Evolutionary conservation across 2,888 invertebrate species (phyloP), one percentile per base, ranked within the genome.

Genomic region (Caenorhabditis sp.): DNA sequence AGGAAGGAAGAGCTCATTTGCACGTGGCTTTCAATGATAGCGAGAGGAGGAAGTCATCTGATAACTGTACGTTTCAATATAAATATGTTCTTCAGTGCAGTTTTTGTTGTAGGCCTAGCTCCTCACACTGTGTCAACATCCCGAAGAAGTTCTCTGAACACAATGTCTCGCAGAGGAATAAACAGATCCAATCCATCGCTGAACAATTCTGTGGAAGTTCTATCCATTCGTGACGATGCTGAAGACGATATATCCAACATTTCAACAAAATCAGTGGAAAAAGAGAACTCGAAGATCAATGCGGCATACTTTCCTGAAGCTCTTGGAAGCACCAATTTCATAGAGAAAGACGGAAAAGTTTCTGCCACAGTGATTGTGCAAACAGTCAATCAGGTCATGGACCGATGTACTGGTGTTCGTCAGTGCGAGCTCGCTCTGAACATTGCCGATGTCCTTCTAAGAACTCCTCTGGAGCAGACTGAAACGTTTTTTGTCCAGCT

Each of bases 371-470:
- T 96, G 13, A 93, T 96, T 1, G 80, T 87, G 22, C 83, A 85
- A 58, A 84, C 85, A 0, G 76, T 89, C 30, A 80, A 81, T 37
- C 78, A 82, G 71, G 92, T 95, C 80, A 93, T 95, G 89, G 95
- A 96, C 87, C 93, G 93, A 78, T 92, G 93, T 75, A 93, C 93
- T 85, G 95, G 95, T 0, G 91, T 95, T 22, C 92, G 96, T 24
- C 94, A 98, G 2, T 94, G 96, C 90, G 96, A 97, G 90, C 94
- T 95, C 1, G 94, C 96, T 86, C 90, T 99, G 17, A 96, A 96
- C 89, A 92, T 98, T 62, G 93, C 96, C 5, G 96, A 97, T 88
- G 92, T 95, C 0, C 90, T 99, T 1, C 92, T 98, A 90, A 95
- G 96, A 87, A 93, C 96, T 90, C 95, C 95, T 0, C 93, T 73